Base-by-base conservation (phyloP, 2,888 invertebrate species). In the Stenoptilia bipunctidactyla region DNA sequence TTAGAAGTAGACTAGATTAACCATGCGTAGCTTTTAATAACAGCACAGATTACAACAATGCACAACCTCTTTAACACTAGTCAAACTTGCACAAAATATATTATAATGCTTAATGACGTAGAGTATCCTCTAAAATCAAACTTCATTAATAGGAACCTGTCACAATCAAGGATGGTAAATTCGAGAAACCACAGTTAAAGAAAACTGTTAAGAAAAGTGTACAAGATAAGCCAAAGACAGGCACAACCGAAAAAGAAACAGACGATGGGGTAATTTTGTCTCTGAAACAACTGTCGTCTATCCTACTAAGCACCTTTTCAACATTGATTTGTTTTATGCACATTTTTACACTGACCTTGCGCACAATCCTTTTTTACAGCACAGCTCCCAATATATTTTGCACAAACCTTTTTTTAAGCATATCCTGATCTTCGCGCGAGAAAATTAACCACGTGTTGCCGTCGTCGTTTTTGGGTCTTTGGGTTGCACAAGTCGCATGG, bases 181-280 rank as follows among this genome's bases (percentile, higher is more conserved):
- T 83, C 47, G 77, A 80, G 66, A 69, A 66, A 46, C 83, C 83
- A 48, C 68, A 76, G 50, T 76, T 82, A 51, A 84, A 79, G 76
- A 85, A 75, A 79, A 71, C 65, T 51, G 60, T 61, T 48, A 80
- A 68, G 74, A 77, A 70, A 61, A 56, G 65, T 42, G 58, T 63
- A 51, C 74, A 73, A 51, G 74, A 73, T 47, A 65, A 72, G 54
- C 64, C 73, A 47, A 75, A 79, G 64, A 71, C 65, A 50, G 68
- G 72, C 47, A 58, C 54, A 42, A 45, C 59, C 48, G 64, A 54
- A 49, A 61, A 54, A 53, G 61, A 63, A 48, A 60, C 49, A 48
- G 46, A 58, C 27, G 55, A 58, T 45, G 70, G 65, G 82, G 83
- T 83, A 82, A 80, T 61, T 30, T 45, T 52, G 50, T 61, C n/a